These are phyloP conservation scores for Zaprionus lineosus DNA, from an alignment of 2,888 invertebrate genomes.

Conservation along the genomic window DNA sequence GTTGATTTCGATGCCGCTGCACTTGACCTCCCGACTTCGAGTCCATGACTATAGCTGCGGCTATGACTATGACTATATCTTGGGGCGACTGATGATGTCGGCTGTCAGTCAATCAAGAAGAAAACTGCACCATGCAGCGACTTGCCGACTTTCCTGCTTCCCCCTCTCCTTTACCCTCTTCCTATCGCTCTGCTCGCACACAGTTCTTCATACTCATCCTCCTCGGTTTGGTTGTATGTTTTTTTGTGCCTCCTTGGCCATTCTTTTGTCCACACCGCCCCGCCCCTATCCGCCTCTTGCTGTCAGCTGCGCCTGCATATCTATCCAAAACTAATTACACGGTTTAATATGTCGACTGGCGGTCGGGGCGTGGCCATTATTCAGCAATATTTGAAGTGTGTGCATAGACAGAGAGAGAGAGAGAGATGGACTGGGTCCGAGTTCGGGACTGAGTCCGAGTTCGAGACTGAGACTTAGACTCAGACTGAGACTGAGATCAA, in stretches of 20 bases:
- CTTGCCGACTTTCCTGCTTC: conserved; percentile 2
- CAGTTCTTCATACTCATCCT: no score
- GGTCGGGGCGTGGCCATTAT: conserved; percentile 62
- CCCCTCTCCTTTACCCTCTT: background rate
- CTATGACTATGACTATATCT: background rate
- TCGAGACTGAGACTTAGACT: no score
- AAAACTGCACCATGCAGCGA: conserved; percentile 42
- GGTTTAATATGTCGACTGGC: conserved; percentile 63
- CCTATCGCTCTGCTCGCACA: no score
- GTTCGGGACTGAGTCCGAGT: no score
- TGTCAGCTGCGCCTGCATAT: conserved; percentile 34
- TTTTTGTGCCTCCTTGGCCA: no score
- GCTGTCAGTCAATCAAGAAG: conserved; percentile 56
- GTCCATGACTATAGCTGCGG: conserved; percentile 6
- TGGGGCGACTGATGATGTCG: conserved; percentile 28
- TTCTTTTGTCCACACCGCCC: no score
- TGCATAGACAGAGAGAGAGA: no score
- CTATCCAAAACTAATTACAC: conserved; percentile 68
- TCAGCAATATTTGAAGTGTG: conserved; percentile 57
- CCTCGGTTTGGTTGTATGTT: no score
- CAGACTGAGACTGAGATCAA: no score
- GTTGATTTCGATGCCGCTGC: conserved; percentile 27
- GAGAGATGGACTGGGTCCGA: background rate
- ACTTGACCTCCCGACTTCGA: conserved; percentile 49
- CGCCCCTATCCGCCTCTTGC: background rate